Base-by-base conservation (phyloP, 2,113 vertebrate species). In the Bucco capensis region DNA sequence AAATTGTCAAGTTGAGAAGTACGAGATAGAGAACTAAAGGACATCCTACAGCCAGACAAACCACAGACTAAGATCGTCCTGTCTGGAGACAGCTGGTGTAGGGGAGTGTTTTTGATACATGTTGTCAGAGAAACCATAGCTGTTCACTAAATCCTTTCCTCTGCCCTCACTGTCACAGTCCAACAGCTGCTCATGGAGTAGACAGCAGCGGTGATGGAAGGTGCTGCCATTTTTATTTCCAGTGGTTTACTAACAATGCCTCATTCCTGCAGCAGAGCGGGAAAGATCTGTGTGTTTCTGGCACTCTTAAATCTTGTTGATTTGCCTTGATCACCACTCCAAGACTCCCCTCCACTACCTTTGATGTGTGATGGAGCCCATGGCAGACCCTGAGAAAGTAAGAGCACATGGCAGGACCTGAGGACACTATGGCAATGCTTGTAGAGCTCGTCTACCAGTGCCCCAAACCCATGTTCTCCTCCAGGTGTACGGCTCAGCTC, bases 221-320 rank as follows among this genome's bases (percentile, higher is more conserved):
- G 46, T 66, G 54, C 83, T 80, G 64, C 83, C 42, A n/a, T 90
- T 92, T 90, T 92, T 92, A 81, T 89, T 38, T 66, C 28, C 65
- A 49, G 64, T 0, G 4, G 25, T 84, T 94, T 93, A 49, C 90
- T 64, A 78, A 49, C 30, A 82, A 3, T n/a, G 11, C 6, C 74
- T 71, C 22, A 4, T 74, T 78, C 46, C 40, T 81, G 46, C 35
- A 33, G 64, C 35, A 50, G 60, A 54, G 62, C 24, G 7, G 25
- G 27, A 69, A 74, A 73, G 28, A 2, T 86, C 46, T 65, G 22
- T 35, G 28, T 77, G 12, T 28, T 70, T 64, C 61, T 75, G 23
- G 6, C 38, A 47, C 4, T 33, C 44, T 44, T 15, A 19, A 6
- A 31, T 46, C 37, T 67, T 51, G 56, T 27, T 0, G 5, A 2